A percentile compares a stretch with the other conserved stretches of the same genome.
Evolutionary conservation across 2,797 vertebrate genomes (phyloP).

Genomic region (Chromobotia macracanthus): DNA sequence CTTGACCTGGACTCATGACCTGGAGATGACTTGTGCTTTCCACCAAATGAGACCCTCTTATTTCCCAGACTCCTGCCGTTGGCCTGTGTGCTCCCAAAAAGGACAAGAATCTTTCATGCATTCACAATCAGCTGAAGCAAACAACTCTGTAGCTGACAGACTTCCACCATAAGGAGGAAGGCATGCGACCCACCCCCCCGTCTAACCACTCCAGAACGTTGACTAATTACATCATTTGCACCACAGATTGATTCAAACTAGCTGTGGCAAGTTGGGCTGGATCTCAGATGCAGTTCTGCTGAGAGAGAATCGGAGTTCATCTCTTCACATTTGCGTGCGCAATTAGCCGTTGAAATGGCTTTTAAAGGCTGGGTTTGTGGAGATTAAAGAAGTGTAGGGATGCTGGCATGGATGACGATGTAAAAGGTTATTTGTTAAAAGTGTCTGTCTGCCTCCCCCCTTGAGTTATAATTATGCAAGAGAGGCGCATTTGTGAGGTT

Average conservation of each 20-base stretch:
- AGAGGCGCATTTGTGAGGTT: conserved; percentile 41
- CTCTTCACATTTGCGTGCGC: not conserved
- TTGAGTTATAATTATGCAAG: conserved; percentile 54
- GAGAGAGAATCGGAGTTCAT: conserved; percentile 15
- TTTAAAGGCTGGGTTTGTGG: conserved; percentile 28
- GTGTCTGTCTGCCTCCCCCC: conserved; percentile 43
- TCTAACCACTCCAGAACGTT: conserved; percentile 11
- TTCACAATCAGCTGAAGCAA: conserved; percentile 47
- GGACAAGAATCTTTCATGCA: conserved; percentile 45
- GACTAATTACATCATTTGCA: conserved; percentile 36
- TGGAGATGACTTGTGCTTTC: conserved; percentile 23
- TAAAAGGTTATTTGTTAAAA: conserved; percentile 56
- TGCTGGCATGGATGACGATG: conserved; percentile 29
- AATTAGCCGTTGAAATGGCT: conserved; percentile 1
- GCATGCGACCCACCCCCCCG: conserved; percentile 7
- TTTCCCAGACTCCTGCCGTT: conserved; percentile 45
- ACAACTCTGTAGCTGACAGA: conserved; percentile 24
- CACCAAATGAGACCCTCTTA: conserved; percentile 32
- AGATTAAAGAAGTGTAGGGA: not conserved
- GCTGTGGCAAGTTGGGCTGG: not conserved
- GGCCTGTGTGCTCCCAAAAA: conserved; percentile 39
- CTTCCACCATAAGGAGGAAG: conserved; percentile 33
- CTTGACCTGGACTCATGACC: conserved; percentile 44
- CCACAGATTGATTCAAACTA: conserved; percentile 12
- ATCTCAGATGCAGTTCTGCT: conserved; percentile 10